These are phyloP conservation scores for Caloenas nicobarica DNA, from an alignment of 2,113 vertebrate genomes.

Conservation along the genomic window DNA sequence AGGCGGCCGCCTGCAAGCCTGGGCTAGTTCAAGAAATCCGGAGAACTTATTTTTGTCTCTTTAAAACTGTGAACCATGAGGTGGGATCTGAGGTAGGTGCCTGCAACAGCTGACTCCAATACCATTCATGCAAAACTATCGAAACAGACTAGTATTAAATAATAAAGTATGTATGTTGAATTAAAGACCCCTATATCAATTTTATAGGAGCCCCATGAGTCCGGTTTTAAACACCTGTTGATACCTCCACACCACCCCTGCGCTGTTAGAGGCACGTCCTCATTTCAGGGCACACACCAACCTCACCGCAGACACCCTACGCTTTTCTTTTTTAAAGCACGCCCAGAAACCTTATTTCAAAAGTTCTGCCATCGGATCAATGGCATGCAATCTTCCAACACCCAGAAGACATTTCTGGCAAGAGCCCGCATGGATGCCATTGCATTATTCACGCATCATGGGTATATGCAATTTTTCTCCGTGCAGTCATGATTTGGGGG, in stretches of 20 bases:
- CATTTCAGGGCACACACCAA: background rate
- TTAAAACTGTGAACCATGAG: rapidly evolving
- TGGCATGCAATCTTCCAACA: background rate
- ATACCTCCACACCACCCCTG: background rate
- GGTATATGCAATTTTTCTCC: background rate
- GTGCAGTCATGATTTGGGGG: background rate
- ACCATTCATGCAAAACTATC: background rate
- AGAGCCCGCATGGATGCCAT: background rate
- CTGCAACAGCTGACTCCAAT: too few relatives aligned
- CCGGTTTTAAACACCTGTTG: background rate
- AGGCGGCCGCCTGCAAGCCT: background rate
- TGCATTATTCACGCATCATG: background rate
- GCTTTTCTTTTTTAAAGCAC: background rate
- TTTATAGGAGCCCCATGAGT: background rate
- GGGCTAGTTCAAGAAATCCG: background rate
- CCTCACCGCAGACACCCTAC: rapidly evolving
- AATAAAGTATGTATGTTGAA: rapidly evolving
- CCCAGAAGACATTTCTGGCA: background rate
- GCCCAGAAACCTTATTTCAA: background rate
- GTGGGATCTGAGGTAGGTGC: background rate
- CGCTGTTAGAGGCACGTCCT: background rate
- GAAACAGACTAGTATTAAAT: background rate
- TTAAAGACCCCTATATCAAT: background rate
- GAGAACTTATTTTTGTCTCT: background rate
- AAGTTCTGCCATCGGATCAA: background rate